Conservation (phyloP, 1,140 invertebrate species). For the Aporrectodea caliginosa region DNA sequence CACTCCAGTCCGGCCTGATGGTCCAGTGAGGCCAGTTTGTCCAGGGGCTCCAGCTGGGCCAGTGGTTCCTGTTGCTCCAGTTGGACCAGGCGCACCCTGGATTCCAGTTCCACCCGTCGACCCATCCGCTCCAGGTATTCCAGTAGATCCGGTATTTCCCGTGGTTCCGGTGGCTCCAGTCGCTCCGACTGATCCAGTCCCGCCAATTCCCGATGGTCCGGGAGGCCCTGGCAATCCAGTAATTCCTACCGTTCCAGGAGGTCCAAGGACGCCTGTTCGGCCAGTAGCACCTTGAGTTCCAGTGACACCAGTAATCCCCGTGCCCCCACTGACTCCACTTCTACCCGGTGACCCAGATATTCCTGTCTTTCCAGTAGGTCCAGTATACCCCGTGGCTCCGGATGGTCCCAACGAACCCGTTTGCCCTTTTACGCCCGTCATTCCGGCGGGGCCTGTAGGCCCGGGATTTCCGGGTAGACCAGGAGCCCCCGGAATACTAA, state of each 20-base stretch:
- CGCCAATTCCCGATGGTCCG: slow-evolving; percentile 18
- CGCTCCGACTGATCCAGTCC: slow-evolving; percentile 4
- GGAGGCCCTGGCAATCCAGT: slow-evolving; percentile 36
- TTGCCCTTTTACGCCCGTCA: slow-evolving; percentile 15
- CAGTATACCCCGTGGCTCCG: slow-evolving; percentile 28
- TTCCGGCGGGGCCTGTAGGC: not conserved
- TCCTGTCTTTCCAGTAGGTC: slow-evolving; percentile 27
- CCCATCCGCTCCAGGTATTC: slow-evolving; percentile 8
- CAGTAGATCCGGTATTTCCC: slow-evolving; percentile 7
- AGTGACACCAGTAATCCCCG: not conserved
- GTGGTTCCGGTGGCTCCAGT: not conserved
- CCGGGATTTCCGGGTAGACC: slow-evolving; percentile 6
- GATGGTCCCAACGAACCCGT: slow-evolving; percentile 24
- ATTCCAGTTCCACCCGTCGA: slow-evolving; percentile 5
- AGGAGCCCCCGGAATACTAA: not conserved
- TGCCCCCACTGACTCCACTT: not conserved
- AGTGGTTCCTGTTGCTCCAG: slow-evolving; percentile 19
- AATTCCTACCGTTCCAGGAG: not conserved
- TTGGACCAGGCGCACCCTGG: slow-evolving; percentile 13
- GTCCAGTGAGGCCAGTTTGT: slow-evolving; percentile 18
- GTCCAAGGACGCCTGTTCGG: not conserved
- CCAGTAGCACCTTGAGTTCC: not conserved
- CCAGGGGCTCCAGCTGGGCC: slow-evolving; percentile 29
- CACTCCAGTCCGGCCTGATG: slow-evolving; percentile 17
- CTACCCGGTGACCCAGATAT: slow-evolving; percentile 15